Percentiles rank a stretch among this genome's conserved stretches.
These are phyloP conservation scores for Larimichthys polyactis DNA, from an alignment of 2,113 vertebrate species.

Conservation along the genomic window DNA sequence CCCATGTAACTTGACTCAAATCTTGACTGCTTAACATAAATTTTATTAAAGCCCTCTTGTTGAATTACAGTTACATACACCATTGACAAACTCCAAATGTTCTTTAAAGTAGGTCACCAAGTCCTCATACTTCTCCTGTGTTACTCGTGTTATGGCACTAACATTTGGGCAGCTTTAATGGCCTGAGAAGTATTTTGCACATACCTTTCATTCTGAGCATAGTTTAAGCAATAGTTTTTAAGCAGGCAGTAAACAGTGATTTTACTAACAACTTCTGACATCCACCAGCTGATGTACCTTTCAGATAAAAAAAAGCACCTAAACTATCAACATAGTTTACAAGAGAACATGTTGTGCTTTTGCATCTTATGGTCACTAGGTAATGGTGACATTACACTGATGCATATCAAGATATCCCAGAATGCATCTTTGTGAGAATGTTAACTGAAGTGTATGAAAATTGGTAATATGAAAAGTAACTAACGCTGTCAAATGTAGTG, in stretches of 20 bases:
- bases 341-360: not conserved
- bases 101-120: conserved; percentile 25
- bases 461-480: too few species aligned
- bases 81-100: not conserved
- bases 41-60: not conserved
- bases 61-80: not conserved
- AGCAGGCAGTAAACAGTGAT: not conserved
- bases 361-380: not conserved
- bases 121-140: conserved; percentile 16
- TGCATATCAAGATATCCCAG: not conserved
- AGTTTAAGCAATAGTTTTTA: not conserved
- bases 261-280: not conserved
- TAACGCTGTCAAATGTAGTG: too few species aligned
- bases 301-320: not conserved
- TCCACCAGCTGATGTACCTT: not conserved
- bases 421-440: not conserved
- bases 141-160: not conserved
- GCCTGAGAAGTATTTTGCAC: conserved; percentile 23
- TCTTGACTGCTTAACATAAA: not conserved
- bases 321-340: not conserved
- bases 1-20: not conserved
- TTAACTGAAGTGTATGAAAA: too few species aligned
- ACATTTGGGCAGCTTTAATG: conserved; percentile 39
- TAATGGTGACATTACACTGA: not conserved
- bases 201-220: conserved; percentile 3